These are phyloP conservation scores for Odocoileus virginianus DNA, from an alignment of 2,113 vertebrate species.

Conservation along the genomic window DNA sequence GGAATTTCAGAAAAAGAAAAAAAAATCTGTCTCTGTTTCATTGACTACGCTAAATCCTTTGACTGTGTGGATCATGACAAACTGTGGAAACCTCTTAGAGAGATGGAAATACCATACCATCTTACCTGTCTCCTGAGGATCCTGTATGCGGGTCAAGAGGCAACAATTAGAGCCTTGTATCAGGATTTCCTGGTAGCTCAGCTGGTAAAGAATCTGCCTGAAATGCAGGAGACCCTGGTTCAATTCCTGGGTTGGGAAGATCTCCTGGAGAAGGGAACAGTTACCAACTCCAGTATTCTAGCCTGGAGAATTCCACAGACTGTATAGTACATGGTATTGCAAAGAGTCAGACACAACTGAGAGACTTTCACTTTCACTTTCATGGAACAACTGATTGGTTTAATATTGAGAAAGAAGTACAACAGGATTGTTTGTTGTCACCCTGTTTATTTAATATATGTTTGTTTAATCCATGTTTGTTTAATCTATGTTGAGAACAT, in stretches of 20 bases:
- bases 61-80: not conserved
- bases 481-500: not conserved
- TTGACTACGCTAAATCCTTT: not conserved
- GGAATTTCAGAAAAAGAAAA: not conserved
- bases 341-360: not conserved
- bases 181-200: not conserved
- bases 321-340: not conserved
- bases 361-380: not conserved
- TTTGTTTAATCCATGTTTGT: not conserved
- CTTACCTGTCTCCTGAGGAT: not conserved
- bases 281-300: not conserved
- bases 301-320: too few relatives aligned
- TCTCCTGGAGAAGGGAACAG: not conserved
- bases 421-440: not conserved
- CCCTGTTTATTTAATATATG: not conserved
- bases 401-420: not conserved
- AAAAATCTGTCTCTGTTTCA: not conserved
- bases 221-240: not conserved
- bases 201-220: not conserved
- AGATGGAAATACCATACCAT: not conserved
- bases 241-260: not conserved
- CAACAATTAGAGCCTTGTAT: not conserved
- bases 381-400: not conserved
- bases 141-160: not conserved
- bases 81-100: not conserved